phyloP scores from a whole-genome alignment of 92 coral and sea anemone genomes.

The Porites lobata region DNA sequence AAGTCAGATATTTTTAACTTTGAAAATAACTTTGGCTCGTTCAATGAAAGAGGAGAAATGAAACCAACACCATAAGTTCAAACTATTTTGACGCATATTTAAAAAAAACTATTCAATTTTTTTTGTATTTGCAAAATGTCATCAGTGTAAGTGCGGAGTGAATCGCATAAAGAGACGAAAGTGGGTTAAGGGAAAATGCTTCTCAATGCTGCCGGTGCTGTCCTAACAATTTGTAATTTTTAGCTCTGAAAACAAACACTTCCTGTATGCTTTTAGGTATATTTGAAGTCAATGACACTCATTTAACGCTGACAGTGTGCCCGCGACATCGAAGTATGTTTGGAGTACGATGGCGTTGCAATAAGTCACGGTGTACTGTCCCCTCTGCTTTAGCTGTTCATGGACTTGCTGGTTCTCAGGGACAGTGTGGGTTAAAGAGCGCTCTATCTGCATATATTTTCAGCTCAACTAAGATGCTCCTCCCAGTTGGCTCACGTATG shows the following conservation, averaged over 20 bases:
- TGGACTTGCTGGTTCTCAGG: slow-evolving; percentile 25
- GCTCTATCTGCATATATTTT: slow-evolving; percentile 28
- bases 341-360: slow-evolving; percentile 51
- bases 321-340: slow-evolving; percentile 50
- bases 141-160: slow-evolving; percentile 6
- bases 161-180: neutral
- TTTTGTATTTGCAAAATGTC: slow-evolving; percentile 7
- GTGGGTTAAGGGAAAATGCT: neutral
- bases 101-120: neutral
- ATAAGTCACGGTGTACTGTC: slow-evolving; percentile 41
- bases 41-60: too few relatives aligned
- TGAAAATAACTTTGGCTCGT: too few relatives aligned
- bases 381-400: slow-evolving; percentile 30
- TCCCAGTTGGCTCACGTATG: slow-evolving; percentile 57
- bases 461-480: slow-evolving; percentile 5
- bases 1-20: too few relatives aligned
- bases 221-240: neutral
- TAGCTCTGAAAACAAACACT: neutral
- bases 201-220: slow-evolving; percentile 11
- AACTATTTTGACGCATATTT: neutral
- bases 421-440: slow-evolving; percentile 51
- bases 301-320: slow-evolving; percentile 53
- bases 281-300: slow-evolving; percentile 24
- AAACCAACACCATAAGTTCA: neutral
- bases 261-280: slow-evolving; percentile 39